Base-by-base conservation (phyloP, 2,113 vertebrate genomes). In the Ancistrus triradiatus region DNA sequence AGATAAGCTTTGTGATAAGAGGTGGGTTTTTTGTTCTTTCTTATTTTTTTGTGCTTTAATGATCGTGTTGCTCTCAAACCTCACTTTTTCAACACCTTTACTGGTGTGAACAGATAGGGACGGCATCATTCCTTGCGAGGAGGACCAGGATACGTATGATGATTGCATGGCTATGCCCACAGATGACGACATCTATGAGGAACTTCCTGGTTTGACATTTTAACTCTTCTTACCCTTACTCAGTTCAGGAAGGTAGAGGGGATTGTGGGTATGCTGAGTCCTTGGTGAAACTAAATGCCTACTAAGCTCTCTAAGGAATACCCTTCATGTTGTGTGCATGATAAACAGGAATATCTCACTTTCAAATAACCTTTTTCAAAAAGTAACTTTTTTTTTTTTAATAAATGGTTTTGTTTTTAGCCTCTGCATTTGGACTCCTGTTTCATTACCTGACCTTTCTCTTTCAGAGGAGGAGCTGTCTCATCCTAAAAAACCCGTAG, bases 1-100 rank as follows among this genome's bases (percentile, higher is more conserved):
- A 92, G 77, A 88, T 98, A 66, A 85, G 86, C 82, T 93, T 95
- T 84, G 85, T 95, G 53, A 84, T 98, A 72, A 93, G 77, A 93
- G 94, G 95, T 97, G 84, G 87, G 14, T 15, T 38, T 14, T 4
- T 31, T 40, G 7, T 27, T 8, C 15, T 44, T 14, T 4, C 10
- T 15, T 33, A 7, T 43, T 3, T 18, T 0, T 6, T 1, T 47
- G 10, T 37, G 35, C 14, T 57, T 37, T 66, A 31, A 10, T 27
- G 1, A n/a, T n/a, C n/a, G n/a, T n/a, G n/a, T n/a, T n/a, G n/a
- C n/a, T n/a, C n/a, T n/a, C n/a, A n/a, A n/a, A n/a, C n/a, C n/a
- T n/a, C n/a, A n/a, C n/a, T n/a, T n/a, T n/a, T n/a, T 21, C 35
- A 58, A 38, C 27, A 15, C 33, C 2, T 56, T 2, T 58, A 22